Evolutionary conservation across 2,888 invertebrate genomes (phyloP).

Genomic region (Selenia dentaria): DNA sequence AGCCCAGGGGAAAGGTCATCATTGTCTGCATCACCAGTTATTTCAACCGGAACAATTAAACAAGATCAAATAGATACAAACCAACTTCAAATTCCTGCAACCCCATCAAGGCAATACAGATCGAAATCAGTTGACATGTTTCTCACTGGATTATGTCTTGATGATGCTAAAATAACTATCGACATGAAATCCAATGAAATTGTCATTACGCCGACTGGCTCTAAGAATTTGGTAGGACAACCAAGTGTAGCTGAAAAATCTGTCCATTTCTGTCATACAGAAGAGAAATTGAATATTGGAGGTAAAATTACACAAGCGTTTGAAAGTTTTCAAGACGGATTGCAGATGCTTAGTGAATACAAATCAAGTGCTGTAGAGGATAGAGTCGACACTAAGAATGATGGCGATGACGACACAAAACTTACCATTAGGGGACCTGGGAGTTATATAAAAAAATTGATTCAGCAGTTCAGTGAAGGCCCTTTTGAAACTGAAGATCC

Average conservation of each 20-base stretch:
- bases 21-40: slow-evolving; percentile 68
- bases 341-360: slow-evolving; percentile 62
- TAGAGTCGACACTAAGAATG: slow-evolving; percentile 34
- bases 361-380: slow-evolving; percentile 44
- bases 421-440: slow-evolving; percentile 75
- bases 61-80: slow-evolving; percentile 60
- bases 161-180: slow-evolving; percentile 71
- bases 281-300: slow-evolving; percentile 68
- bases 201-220: slow-evolving; percentile 68
- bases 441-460: slow-evolving; percentile 75
- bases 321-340: slow-evolving; percentile 69
- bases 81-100: slow-evolving; percentile 64
- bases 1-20: slow-evolving; percentile 76
- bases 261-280: slow-evolving; percentile 55
- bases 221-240: slow-evolving; percentile 47
- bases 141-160: slow-evolving; percentile 60
- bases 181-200: slow-evolving; percentile 75
- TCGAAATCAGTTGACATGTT: slow-evolving; percentile 85
- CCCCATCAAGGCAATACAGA: slow-evolving; percentile 72
- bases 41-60: slow-evolving; percentile 59
- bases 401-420: slow-evolving; percentile 55
- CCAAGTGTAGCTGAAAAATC: slow-evolving; percentile 31
- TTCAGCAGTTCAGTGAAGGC: slow-evolving; percentile 79
- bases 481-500: slow-evolving; percentile 69
- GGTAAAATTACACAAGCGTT: slow-evolving; percentile 64